phyloP scores from a whole-genome alignment of 2,797 vertebrate genomes.

The Brachymystax lenok region DNA sequence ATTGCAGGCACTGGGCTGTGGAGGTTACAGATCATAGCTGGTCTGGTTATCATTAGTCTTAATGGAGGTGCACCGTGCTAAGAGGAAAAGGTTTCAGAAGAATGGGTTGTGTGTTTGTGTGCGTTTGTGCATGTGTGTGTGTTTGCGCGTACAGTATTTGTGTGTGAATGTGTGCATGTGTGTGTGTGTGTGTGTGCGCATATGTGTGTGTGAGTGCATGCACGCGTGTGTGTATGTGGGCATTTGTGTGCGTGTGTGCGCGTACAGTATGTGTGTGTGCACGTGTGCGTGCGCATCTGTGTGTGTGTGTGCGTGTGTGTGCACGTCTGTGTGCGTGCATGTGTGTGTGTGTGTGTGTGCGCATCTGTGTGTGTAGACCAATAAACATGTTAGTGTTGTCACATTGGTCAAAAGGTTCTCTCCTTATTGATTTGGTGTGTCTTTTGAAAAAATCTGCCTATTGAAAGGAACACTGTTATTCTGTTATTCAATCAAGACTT shows the following conservation, averaged over 20 bases:
- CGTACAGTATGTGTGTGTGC: not conserved
- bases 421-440: no score
- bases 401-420: no score
- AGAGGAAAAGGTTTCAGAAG: slow-evolving; percentile 10
- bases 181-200: not conserved
- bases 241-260: slow-evolving; percentile 2
- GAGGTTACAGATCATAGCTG: slow-evolving; percentile 45
- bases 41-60: slow-evolving; percentile 49
- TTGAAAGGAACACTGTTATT: no score
- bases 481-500: no score
- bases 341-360: no score
- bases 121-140: slow-evolving; percentile 8
- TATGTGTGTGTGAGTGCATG: not conserved
- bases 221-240: not conserved
- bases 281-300: no score
- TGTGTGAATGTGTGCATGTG: not conserved
- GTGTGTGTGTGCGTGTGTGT: no score
- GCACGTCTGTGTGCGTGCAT: no score
- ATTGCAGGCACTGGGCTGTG: slow-evolving; percentile 39
- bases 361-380: no score
- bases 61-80: slow-evolving; percentile 29
- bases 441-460: no score
- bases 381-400: no score
- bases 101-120: slow-evolving; percentile 9
- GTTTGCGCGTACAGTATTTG: not conserved